phyloP scores from a whole-genome alignment of 30 jellyfish, hydroid and myxozoan species.

The Catostylus mosaicus region DNA sequence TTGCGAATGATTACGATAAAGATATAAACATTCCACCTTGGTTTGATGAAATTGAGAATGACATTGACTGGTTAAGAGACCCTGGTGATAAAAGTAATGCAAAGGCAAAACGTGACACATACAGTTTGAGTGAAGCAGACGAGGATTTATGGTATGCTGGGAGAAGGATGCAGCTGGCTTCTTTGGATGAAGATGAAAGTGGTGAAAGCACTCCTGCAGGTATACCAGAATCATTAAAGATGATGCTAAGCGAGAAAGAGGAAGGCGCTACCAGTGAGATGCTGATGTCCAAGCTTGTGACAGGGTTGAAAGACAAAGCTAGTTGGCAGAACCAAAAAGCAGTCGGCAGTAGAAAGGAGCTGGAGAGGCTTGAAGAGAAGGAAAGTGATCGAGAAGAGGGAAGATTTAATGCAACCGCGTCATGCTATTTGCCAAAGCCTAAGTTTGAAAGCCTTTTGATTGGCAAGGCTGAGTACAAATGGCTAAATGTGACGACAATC shows the following conservation, averaged over 20 bases:
- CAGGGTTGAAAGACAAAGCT: not conserved
- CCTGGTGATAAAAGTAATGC: not conserved
- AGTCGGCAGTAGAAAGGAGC: not conserved
- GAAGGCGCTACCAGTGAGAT: not conserved
- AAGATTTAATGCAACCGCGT: not conserved
- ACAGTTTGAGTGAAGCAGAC: conserved; percentile 4
- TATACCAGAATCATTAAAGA: not conserved
- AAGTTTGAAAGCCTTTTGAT: conserved; percentile 27
- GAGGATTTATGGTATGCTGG: not conserved
- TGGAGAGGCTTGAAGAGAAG: not conserved
- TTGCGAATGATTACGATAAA: conserved; percentile 51
- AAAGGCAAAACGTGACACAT: conserved; percentile 11
- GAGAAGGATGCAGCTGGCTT: not conserved
- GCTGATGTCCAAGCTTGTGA: not conserved
- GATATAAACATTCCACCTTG: conserved; percentile 44
- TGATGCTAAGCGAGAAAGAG: not conserved
- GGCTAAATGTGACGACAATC: conserved; percentile 18
- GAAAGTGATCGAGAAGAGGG: not conserved
- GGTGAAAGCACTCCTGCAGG: not conserved
- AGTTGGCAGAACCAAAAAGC: not conserved
- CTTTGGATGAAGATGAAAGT: not conserved
- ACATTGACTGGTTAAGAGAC: conserved; percentile 59
- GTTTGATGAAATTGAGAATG: conserved; percentile 64
- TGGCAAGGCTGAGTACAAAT: conserved; percentile 18
- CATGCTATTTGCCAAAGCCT: conserved; percentile 34